Conservation (phyloP, 1,140 invertebrate species). For the Drosophila oshimai region DNA sequence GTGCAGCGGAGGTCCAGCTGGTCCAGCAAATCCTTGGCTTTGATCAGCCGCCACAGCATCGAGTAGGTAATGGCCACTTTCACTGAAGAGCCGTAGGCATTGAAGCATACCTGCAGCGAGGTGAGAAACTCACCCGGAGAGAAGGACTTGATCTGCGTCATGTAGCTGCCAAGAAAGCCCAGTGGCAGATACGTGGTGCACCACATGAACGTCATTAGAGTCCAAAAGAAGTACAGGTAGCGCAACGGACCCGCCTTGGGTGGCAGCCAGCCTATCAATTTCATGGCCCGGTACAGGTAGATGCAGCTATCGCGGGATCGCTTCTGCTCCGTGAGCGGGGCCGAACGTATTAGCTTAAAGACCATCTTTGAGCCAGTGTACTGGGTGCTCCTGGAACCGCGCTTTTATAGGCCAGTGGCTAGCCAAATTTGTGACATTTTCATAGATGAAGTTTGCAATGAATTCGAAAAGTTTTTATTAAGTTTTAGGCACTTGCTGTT, state of each 20-base stretch:
- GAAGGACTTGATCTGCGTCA: constrained; percentile 51
- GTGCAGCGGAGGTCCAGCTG: constrained; percentile 55
- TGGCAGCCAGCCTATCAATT: constrained; percentile 59
- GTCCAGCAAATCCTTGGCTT: constrained; percentile 48
- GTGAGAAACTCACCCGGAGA: constrained; percentile 61
- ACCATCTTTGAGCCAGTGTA: constrained; percentile 36
- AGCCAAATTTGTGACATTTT: constrained; percentile 17
- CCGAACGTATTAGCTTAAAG: constrained; percentile 50
- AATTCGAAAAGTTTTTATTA: constrained; percentile 51
- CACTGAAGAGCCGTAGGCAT: constrained; percentile 61
- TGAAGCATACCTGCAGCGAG: constrained; percentile 63
- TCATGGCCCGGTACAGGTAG: constrained; percentile 60
- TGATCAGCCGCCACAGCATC: constrained; percentile 45
- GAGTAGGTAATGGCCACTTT: constrained; percentile 53
- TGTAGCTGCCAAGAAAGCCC: constrained; percentile 57
- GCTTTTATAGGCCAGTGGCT: constrained; percentile 41
- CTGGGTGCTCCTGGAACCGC: not conserved
- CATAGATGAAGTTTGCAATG: constrained; percentile 42
- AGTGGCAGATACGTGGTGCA: constrained; percentile 49
- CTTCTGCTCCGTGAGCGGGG: constrained; percentile 44
- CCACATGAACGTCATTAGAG: constrained; percentile 47
- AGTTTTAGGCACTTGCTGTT: constrained; percentile 37
- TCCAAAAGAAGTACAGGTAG: constrained; percentile 60
- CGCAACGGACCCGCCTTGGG: constrained; percentile 40
- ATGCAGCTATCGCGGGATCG: constrained; percentile 54